Percentiles rank a stretch among this genome's conserved stretches.
phyloP scores from a whole-genome alignment of 2,113 vertebrate genomes.

The Maccullochella peelii region DNA sequence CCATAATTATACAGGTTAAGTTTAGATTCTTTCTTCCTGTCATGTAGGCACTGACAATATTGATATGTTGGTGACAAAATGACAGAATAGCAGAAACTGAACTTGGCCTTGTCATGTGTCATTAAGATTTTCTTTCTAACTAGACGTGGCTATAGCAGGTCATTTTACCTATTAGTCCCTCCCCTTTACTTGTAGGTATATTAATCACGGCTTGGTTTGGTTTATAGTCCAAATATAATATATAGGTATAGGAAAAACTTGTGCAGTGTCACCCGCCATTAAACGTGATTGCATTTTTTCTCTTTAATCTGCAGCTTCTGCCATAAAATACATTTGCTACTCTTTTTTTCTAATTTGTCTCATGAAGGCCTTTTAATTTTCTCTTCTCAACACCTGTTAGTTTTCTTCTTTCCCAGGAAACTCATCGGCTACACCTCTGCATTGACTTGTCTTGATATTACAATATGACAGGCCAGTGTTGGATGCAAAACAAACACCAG shows the following conservation, averaged over 20 bases:
- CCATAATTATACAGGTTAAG: too few relatives aligned
- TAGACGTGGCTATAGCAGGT: neutral
- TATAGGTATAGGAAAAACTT: too few relatives aligned
- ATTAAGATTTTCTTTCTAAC: neutral
- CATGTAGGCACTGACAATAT: too few relatives aligned
- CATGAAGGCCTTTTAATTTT: neutral
- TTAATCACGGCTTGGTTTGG: neutral
- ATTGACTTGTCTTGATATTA: neutral
- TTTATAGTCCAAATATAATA: neutral
- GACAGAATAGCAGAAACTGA: too few relatives aligned
- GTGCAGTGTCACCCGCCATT: neutral
- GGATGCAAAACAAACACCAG: neutral
- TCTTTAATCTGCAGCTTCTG: neutral
- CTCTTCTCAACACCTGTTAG: neutral
- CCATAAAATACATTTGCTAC: neutral
- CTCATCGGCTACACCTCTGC: neutral
- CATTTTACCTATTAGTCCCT: neutral
- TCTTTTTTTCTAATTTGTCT: neutral
- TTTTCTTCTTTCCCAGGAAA: neutral
- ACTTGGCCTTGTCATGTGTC: too few relatives aligned
- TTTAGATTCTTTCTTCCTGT: too few relatives aligned
- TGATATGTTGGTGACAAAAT: too few relatives aligned
- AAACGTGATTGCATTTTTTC: neutral
- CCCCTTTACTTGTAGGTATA: neutral
- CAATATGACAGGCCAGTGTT: neutral